Evolutionary conservation across 1,140 invertebrate genomes (phyloP).

Genomic region (Conus betulinus): DNA sequence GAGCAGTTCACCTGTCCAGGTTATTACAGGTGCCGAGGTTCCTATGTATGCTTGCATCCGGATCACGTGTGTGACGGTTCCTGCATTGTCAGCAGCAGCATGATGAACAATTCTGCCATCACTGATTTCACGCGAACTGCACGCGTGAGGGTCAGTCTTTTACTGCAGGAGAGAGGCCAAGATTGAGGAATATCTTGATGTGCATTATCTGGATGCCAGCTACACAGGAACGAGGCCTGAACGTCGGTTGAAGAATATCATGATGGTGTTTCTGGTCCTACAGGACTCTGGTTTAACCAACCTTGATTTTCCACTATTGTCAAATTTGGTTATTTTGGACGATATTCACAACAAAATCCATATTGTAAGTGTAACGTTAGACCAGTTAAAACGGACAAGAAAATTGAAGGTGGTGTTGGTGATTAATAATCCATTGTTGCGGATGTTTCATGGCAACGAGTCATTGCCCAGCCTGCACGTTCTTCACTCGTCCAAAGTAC

Average conservation of each 20-base stretch:
- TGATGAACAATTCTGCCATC: conserved; percentile 4
- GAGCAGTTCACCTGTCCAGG: not conserved
- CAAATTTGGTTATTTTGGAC: not conserved
- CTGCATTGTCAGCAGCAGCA: conserved; percentile 9
- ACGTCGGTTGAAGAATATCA: not conserved
- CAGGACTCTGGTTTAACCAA: not conserved
- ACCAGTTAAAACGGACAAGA: not conserved
- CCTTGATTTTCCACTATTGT: not conserved
- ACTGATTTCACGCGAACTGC: not conserved
- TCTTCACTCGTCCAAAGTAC: no score
- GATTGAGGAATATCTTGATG: not conserved
- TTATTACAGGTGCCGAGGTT: conserved; percentile 19
- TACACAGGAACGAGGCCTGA: not conserved
- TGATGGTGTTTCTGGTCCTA: not conserved
- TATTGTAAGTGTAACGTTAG: not conserved
- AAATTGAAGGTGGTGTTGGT: conserved; percentile 30
- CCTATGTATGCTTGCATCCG: not conserved
- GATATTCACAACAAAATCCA: not conserved
- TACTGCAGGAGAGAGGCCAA: not conserved
- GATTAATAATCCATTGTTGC: conserved; percentile 22
- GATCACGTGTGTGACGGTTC: conserved; percentile 16
- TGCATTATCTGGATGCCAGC: conserved; percentile 9
- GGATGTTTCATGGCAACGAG: not conserved
- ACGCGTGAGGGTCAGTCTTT: not conserved
- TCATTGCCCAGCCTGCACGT: not conserved